Base-by-base conservation (phyloP, 2,797 vertebrate genomes). In the Pagetopsis macropterus region DNA sequence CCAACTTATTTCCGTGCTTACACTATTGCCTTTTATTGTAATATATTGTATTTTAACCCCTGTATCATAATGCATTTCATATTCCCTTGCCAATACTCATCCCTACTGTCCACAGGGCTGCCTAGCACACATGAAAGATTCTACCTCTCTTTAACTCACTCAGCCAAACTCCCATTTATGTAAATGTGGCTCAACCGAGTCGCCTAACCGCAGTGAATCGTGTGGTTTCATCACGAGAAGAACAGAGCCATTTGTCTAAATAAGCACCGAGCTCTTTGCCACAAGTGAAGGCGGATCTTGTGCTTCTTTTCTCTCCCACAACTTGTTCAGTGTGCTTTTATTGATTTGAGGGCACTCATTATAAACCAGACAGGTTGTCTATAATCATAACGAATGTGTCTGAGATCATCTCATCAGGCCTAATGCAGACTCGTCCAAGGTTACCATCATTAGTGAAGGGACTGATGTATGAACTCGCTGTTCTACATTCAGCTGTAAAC, bases 141-240 rank as follows among this genome's bases (percentile, higher is more conserved):
- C 60, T 56, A 60, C 64, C 64, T 78, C 63, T 76, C 67, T 65
- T 83, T 75, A 65, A 83, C 75, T 51, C 11, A 23, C 63, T 72
- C 69, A 68, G 64, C 79, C 76, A 79, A 85, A 84, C 61, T 79
- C 64, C 31, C 71, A 78, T 81, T 87, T 81, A 78, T 91, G 83
- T 84, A 85, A 84, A 86, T 84, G 80, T 77, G 75, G 72, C 75
- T 84, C 59, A 55, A 46, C 69, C 46, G 70, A 82, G 73, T 78
- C 70, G 78, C 67, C 54, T 74, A 54, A 87, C 90, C 83, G 3
- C 90, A 85, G 79, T 63, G 78, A 76, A 84, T 66, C 68, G 76
- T 87, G 90, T 86, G 91, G 93, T 91, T 94, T 87, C 55, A 88
- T 92, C 88, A 76, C 83, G 81, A 85, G 84, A 81, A 82, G 83